Evolutionary conservation across 1,140 invertebrate genomes (phyloP).

Genomic region (Plodia interpunctella): DNA sequence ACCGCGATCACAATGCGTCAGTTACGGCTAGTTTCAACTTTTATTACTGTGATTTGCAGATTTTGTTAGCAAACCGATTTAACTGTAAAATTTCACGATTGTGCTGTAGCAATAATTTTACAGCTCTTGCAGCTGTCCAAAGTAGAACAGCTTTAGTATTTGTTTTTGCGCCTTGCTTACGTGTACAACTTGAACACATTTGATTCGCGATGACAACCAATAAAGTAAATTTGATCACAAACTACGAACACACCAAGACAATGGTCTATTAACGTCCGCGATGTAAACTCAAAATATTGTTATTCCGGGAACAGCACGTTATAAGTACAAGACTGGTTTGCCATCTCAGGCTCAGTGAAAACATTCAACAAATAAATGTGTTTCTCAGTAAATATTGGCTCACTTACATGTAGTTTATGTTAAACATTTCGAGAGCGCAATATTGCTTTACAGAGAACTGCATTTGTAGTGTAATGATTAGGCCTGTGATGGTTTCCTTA

Average conservation of each 20-base stretch:
- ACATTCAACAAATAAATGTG: conserved; percentile 7
- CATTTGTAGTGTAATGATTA: not conserved
- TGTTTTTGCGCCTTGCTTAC: too few species aligned
- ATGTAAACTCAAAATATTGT: not conserved
- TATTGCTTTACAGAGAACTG: not conserved
- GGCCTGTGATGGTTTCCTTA: too few species aligned
- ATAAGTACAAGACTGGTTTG: not conserved
- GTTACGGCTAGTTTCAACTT: conserved; percentile 22
- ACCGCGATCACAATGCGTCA: conserved; percentile 37
- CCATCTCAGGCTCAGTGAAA: not conserved
- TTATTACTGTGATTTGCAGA: conserved; percentile 35
- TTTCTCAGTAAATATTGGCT: conserved; percentile 5
- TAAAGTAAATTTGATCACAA: not conserved
- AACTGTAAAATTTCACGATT: conserved; percentile 9
- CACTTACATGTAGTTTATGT: conserved; percentile 2
- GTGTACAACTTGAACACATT: too few species aligned
- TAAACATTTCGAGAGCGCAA: not conserved
- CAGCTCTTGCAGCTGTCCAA: too few species aligned
- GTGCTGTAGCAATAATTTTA: not conserved
- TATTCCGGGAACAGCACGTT: not conserved
- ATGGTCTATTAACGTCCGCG: not conserved
- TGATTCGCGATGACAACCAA: not conserved
- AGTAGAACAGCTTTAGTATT: too few species aligned
- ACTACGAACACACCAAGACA: not conserved
- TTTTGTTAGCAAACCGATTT: conserved; percentile 19